These are phyloP conservation scores for Psittacula cyanocephala DNA, from an alignment of 2,113 vertebrate species.

Conservation along the genomic window DNA sequence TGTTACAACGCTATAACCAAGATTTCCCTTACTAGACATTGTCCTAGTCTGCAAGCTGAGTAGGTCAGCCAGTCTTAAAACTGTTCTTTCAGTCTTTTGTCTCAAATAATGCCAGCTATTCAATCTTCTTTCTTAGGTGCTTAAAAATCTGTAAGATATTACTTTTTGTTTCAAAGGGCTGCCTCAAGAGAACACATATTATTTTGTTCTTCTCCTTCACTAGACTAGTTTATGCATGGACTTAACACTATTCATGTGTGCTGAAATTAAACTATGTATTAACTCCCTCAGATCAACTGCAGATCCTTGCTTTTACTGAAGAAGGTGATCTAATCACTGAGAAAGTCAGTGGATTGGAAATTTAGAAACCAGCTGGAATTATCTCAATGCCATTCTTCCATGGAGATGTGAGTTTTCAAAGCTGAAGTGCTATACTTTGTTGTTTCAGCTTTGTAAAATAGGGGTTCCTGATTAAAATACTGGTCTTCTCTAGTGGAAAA, in stretches of 20 bases:
- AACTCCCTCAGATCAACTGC: background rate
- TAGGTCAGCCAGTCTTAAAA: background rate
- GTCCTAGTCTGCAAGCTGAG: background rate
- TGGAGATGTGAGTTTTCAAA: background rate
- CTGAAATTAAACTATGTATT: background rate
- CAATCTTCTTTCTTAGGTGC: background rate
- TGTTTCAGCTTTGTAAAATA: background rate
- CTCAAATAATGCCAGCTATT: constrained; percentile 9
- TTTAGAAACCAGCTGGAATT: background rate
- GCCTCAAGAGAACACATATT: constrained; percentile 15
- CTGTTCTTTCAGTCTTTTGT: background rate
- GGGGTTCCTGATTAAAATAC: background rate
- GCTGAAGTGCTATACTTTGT: background rate
- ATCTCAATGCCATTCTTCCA: background rate
- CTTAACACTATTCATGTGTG: background rate
- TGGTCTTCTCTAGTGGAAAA: background rate
- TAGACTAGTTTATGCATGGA: background rate
- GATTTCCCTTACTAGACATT: background rate
- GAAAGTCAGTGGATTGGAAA: background rate
- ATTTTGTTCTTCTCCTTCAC: constrained; percentile 20
- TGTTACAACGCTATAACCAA: background rate
- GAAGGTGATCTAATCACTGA: background rate
- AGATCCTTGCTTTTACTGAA: background rate
- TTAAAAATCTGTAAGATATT: constrained; percentile 19
- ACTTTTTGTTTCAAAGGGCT: constrained; percentile 4